These are phyloP conservation scores for Drosophila erecta DNA, from an alignment of 1,140 invertebrate species.

Conservation along the genomic window DNA sequence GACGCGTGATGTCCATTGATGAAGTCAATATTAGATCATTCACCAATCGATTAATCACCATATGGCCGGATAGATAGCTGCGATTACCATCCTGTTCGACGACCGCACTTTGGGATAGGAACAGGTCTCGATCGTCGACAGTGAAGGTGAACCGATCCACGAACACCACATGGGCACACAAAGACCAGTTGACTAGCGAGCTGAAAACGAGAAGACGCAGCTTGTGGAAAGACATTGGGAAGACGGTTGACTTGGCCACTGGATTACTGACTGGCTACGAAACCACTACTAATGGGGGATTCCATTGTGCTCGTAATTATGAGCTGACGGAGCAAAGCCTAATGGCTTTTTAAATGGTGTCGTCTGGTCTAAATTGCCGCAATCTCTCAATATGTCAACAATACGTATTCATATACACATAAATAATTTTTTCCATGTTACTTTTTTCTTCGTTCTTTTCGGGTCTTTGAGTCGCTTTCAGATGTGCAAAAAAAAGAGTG, in stretches of 20 bases:
- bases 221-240: slow-evolving; percentile 20
- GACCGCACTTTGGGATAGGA: slow-evolving; percentile 38
- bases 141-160: slow-evolving; percentile 50
- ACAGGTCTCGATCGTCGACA: slow-evolving; percentile 27
- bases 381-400: slow-evolving; percentile 50
- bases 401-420: slow-evolving; percentile 28
- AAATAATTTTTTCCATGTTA: slow-evolving; percentile 6
- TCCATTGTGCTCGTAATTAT: slow-evolving; percentile 29
- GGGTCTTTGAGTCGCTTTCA: slow-evolving; percentile 24
- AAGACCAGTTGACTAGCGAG: not conserved
- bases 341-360: slow-evolving; percentile 56
- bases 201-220: slow-evolving; percentile 12
- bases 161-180: slow-evolving; percentile 33
- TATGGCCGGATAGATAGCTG: slow-evolving; percentile 59
- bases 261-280: slow-evolving; percentile 12
- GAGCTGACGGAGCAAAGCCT: slow-evolving; percentile 17
- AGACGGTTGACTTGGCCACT: slow-evolving; percentile 13
- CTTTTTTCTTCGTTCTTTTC: slow-evolving; percentile 3
- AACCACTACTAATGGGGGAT: slow-evolving; percentile 30
- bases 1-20: slow-evolving; percentile 44
- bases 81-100: slow-evolving; percentile 61
- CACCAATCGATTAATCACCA: slow-evolving; percentile 27
- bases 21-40: slow-evolving; percentile 33
- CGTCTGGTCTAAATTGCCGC: slow-evolving; percentile 50
- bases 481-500: slow-evolving; percentile 26